A percentile compares a stretch with the other conserved stretches of the same genome.
Conservation (phyloP, 2,797 vertebrate species). For the Lacerta bilineata region DNA sequence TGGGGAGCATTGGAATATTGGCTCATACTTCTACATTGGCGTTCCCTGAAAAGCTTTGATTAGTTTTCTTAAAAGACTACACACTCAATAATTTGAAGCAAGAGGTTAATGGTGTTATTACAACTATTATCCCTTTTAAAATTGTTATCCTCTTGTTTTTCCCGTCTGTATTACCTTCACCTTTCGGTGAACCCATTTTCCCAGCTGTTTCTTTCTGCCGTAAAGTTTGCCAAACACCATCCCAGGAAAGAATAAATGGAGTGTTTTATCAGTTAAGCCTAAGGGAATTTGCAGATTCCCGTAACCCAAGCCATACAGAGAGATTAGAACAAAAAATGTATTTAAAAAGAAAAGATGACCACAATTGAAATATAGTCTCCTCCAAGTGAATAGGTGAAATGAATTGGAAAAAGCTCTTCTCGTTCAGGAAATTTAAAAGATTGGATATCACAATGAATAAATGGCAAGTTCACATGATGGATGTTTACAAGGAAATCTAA, state of each 20-base stretch:
- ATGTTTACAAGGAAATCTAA: constrained; percentile 13
- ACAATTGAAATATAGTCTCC: constrained; percentile 78
- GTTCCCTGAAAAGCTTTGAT: constrained; percentile 80
- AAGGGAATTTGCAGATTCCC: constrained; percentile 88
- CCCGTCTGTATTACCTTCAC: constrained; percentile 98
- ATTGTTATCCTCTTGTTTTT: constrained; percentile 93
- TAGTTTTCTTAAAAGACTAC: constrained; percentile 80
- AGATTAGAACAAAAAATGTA: constrained; percentile 58
- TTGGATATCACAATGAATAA: constrained; percentile 42
- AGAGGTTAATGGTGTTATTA: constrained; percentile 95
- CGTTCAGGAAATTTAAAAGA: constrained; percentile 55
- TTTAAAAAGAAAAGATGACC: constrained; percentile 44
- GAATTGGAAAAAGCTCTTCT: constrained; percentile 49
- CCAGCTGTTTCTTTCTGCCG: constrained; percentile 92
- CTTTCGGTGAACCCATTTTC: constrained; percentile 97
- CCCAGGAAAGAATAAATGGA: constrained; percentile 92
- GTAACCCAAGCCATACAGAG: constrained; percentile 79
- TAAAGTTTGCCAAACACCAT: constrained; percentile 96
- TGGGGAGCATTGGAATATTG: constrained; percentile 69
- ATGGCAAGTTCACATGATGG: neutral
- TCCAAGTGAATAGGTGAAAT: constrained; percentile 67
- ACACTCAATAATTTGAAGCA: constrained; percentile 85
- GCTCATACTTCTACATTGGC: constrained; percentile 65
- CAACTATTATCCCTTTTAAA: constrained; percentile 95
- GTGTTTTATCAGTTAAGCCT: constrained; percentile 95